Percentiles rank a stretch among this genome's conserved stretches.
Evolutionary conservation across 2,797 vertebrate species (phyloP).

Genomic region (Eurystomus glaucurus): DNA sequence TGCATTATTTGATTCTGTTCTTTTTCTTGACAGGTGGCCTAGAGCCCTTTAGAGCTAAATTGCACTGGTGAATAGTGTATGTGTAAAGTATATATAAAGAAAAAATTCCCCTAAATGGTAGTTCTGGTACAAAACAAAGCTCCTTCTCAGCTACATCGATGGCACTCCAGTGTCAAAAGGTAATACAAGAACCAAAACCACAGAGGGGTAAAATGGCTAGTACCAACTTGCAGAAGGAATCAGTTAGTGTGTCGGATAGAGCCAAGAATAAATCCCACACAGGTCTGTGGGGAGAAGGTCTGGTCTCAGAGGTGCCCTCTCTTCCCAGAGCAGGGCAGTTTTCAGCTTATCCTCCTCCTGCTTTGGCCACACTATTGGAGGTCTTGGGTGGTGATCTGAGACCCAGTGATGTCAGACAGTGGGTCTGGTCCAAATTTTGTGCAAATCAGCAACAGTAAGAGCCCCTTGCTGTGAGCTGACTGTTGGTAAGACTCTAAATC

Average conservation of each 20-base stretch:
- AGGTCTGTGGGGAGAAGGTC: neutral
- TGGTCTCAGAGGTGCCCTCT: neutral
- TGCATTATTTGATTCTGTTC: neutral
- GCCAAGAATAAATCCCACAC: neutral
- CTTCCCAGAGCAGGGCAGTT: neutral
- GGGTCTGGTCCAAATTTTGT: neutral
- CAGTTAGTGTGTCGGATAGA: fast-evolving
- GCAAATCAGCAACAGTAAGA: neutral
- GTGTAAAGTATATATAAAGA: neutral
- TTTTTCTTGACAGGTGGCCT: neutral
- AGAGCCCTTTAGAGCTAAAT: neutral
- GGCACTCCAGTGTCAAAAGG: neutral
- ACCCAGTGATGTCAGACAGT: neutral
- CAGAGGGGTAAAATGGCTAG: neutral
- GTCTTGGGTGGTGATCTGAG: neutral
- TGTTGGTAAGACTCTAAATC: neutral
- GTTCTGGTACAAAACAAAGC: neutral
- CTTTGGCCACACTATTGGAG: fast-evolving
- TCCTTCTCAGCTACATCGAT: neutral
- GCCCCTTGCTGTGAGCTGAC: neutral
- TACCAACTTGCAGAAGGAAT: neutral
- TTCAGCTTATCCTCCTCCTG: neutral
- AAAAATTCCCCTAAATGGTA: neutral
- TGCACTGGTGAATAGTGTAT: neutral
- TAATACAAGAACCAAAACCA: neutral